These are phyloP conservation scores for Temnopleurus reevesii DNA, from an alignment of 53 echinoderm and acorn worm genomes.

Conservation along the genomic window DNA sequence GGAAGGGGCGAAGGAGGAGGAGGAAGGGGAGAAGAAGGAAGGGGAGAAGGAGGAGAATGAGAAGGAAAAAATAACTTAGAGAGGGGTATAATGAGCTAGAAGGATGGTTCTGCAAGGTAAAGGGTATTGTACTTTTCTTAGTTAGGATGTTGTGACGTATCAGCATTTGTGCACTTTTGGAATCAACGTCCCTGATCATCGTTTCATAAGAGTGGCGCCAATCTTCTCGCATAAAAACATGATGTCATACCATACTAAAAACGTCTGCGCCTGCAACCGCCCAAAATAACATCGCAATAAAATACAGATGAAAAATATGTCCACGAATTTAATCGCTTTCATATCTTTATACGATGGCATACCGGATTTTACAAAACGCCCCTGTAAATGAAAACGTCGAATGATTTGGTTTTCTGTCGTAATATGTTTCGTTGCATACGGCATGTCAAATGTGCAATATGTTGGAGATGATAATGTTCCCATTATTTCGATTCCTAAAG, in stretches of 20 bases:
- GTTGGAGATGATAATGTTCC: background rate
- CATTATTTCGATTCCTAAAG: background rate
- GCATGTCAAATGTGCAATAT: background rate
- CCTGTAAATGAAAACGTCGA: no score
- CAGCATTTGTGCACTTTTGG: background rate
- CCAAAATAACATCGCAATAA: background rate
- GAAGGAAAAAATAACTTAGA: background rate
- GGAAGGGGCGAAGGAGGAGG: background rate
- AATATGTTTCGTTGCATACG: background rate
- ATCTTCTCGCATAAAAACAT: slow-evolving; percentile 14
- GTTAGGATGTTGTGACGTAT: background rate
- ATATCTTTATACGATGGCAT: no score
- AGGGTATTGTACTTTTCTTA: slow-evolving; percentile 31
- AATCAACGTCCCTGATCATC: slow-evolving; percentile 5
- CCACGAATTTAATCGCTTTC: background rate
- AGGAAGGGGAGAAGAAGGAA: background rate
- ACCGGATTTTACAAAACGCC: no score
- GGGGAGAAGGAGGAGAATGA: background rate
- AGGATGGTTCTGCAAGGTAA: background rate
- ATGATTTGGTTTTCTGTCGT: background rate
- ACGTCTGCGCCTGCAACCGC: background rate
- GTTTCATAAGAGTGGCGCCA: slow-evolving; percentile 24
- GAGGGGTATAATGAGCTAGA: background rate
- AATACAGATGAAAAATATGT: background rate
- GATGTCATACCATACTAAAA: background rate